Evolutionary conservation across 2,888 invertebrate genomes (phyloP).

Genomic region (Scaptomyza caliginosa): DNA sequence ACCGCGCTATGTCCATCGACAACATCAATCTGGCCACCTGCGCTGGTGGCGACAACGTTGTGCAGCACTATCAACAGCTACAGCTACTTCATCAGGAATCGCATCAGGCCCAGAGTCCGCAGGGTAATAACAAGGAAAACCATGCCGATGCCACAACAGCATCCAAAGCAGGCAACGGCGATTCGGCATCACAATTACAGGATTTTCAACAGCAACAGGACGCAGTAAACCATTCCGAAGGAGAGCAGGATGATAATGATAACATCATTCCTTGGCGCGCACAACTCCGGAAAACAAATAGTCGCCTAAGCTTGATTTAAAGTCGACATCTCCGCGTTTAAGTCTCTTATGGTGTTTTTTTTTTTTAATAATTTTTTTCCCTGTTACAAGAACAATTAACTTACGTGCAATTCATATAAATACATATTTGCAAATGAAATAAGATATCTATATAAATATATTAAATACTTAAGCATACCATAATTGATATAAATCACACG

Average conservation of each 20-base stretch:
- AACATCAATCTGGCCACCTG: constrained; percentile 85
- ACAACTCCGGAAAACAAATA: constrained; percentile 94
- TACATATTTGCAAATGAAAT: constrained; percentile 1
- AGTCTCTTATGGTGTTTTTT: constrained; percentile 61
- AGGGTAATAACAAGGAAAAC: constrained; percentile 79
- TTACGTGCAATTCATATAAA: constrained; percentile 58
- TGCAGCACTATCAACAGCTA: constrained; percentile 83
- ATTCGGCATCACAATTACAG: constrained; percentile 14
- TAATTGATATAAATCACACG: constrained; percentile 14
- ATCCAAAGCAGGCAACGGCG: constrained; percentile 15
- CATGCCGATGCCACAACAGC: constrained; percentile 31
- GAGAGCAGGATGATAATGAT: constrained; percentile 86
- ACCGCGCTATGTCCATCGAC: constrained; percentile 87
- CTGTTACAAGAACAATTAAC: constrained; percentile 11
- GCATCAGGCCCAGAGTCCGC: constrained; percentile 48
- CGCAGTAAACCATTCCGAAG: constrained; percentile 75
- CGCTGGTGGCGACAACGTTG: constrained; percentile 72
- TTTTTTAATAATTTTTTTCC: constrained; percentile 6
- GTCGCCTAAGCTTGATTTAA: constrained; percentile 92
- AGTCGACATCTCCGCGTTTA: constrained; percentile 2
- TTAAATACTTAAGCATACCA: constrained; percentile 17
- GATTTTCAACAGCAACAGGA: constrained; percentile 26
- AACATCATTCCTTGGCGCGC: constrained; percentile 95
- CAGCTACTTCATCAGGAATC: constrained; percentile 55
- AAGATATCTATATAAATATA: background rate